Percentiles rank a stretch among this genome's conserved stretches.
phyloP scores from a whole-genome alignment of 2,113 vertebrate genomes.

The Peucedramus taeniatus region DNA sequence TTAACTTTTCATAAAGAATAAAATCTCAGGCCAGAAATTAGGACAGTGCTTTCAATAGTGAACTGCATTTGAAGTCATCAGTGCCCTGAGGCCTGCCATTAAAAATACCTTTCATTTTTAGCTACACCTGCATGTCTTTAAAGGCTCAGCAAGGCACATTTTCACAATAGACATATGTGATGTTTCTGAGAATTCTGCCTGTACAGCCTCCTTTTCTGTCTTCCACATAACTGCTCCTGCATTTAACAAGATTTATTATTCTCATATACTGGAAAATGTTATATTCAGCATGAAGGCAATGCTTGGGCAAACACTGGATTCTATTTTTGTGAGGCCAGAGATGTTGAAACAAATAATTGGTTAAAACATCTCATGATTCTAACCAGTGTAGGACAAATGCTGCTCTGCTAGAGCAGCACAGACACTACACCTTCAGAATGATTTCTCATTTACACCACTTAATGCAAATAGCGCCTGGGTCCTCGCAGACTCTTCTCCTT shows the following conservation, averaged over 20 bases:
- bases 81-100: neutral
- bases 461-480: neutral
- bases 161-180: neutral
- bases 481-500: neutral
- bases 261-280: accelerated
- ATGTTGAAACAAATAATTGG: neutral
- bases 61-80: neutral
- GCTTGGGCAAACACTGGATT: neutral
- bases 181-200: neutral
- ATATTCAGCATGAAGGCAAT: neutral
- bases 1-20: neutral
- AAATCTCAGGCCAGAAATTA: neutral
- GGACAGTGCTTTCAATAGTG: neutral
- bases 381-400: neutral
- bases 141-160: neutral
- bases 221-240: neutral
- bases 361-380: neutral
- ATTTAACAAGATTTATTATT: neutral
- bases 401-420: neutral
- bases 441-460: neutral
- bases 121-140: neutral
- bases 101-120: neutral
- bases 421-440: neutral
- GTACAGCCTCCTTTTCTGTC: neutral
- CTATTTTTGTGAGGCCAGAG: neutral